Conservation (phyloP, 2,888 invertebrate species). For the Craniophora ligustri region DNA sequence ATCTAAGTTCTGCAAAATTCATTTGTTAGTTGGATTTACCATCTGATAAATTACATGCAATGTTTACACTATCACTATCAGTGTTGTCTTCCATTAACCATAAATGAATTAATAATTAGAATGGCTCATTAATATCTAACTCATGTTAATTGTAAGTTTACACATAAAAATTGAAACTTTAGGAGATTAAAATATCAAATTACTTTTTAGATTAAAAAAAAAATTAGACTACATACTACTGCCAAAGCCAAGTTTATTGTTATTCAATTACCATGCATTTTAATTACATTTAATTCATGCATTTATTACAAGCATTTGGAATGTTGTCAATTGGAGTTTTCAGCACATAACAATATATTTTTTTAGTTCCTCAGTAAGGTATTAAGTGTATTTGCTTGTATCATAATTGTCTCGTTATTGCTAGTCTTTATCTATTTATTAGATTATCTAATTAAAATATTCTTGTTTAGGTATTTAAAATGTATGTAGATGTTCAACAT, state of each 20-base stretch:
- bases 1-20: background rate
- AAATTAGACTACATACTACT: conserved; percentile 28
- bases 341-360: conserved; percentile 48
- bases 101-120: conserved; percentile 56
- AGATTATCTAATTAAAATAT: conserved; percentile 26
- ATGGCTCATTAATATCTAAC: conserved; percentile 51
- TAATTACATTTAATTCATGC: conserved; percentile 35
- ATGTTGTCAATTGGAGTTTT: conserved; percentile 37
- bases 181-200: conserved; percentile 20
- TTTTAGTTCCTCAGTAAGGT: conserved; percentile 54
- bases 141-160: conserved; percentile 39
- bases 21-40: background rate
- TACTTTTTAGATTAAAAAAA: conserved; percentile 16
- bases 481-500: conserved; percentile 42
- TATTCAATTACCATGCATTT: conserved; percentile 13
- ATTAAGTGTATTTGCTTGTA: conserved; percentile 52
- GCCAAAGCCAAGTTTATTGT: conserved; percentile 43
- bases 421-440: conserved; percentile 57
- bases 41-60: conserved; percentile 14
- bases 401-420: conserved; percentile 51
- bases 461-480: conserved; percentile 35
- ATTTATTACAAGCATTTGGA: conserved; percentile 47
- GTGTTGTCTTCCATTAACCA: conserved; percentile 67
- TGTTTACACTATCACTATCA: conserved; percentile 26
- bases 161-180: conserved; percentile 26